These are phyloP conservation scores for Agriotes lineatus DNA, from an alignment of 2,888 invertebrate genomes.

Conservation along the genomic window DNA sequence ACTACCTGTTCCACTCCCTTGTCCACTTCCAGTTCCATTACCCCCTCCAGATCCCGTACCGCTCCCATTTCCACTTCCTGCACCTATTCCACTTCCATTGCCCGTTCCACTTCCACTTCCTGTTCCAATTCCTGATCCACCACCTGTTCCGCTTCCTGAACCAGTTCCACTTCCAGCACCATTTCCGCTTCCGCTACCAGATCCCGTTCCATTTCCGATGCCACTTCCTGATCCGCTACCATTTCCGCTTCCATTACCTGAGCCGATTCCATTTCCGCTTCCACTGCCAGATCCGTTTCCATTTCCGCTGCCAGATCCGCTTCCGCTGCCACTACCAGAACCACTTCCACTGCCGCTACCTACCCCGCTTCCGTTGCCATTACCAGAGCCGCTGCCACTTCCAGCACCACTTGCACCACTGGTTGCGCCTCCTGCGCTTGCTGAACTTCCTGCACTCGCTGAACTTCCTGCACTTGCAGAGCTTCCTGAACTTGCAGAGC, in stretches of 20 bases:
- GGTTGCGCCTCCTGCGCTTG: background rate
- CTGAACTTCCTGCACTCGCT: background rate
- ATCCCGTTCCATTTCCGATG: background rate
- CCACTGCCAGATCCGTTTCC: background rate
- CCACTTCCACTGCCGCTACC: background rate
- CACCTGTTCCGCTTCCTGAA: background rate
- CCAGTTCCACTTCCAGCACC: background rate
- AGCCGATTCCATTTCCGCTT: background rate
- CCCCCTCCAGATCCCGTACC: background rate
- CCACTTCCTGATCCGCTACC: background rate
- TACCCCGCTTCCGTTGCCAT: background rate
- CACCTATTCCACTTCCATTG: background rate
- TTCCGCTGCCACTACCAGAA: background rate
- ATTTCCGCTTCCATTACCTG: background rate
- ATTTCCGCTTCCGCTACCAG: background rate
- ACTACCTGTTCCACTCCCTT: background rate
- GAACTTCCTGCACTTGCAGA: background rate
- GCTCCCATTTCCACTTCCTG: background rate
- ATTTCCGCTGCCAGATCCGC: background rate
- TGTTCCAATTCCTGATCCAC: background rate
- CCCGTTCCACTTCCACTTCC: background rate
- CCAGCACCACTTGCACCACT: background rate
- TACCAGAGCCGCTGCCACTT: background rate
- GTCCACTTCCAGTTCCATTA: background rate
- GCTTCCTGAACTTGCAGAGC: background rate